A percentile compares a stretch with the other conserved stretches of the same genome.
phyloP scores from a whole-genome alignment of 2,888 invertebrate species.

The Chydorus sphaericus region DNA sequence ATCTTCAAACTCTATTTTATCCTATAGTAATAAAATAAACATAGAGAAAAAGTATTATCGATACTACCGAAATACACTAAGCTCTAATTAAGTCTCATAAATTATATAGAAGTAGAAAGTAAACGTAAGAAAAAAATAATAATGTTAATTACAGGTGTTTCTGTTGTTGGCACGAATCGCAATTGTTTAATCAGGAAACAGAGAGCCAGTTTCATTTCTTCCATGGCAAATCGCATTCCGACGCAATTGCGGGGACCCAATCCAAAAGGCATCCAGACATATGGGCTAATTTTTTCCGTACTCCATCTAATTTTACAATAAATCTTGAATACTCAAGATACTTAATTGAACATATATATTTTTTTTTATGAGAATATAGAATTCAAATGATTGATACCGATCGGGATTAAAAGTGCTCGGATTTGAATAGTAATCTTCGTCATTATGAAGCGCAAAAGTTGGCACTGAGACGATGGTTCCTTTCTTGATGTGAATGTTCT shows the following conservation, averaged over 20 bases:
- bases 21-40: no score
- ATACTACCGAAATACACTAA: no score
- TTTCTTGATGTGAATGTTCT: not conserved
- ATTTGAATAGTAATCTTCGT: not conserved
- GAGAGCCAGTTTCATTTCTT: not conserved
- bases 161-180: not conserved
- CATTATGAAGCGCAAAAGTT: not conserved
- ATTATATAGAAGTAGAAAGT: no score
- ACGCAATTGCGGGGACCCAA: not conserved
- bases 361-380: no score
- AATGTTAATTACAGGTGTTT: constrained; percentile 5
- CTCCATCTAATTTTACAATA: no score
- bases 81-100: no score
- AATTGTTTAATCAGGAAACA: constrained; percentile 3
- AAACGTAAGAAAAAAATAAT: no score
- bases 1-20: no score
- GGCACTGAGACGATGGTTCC: not conserved
- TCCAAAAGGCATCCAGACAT: not conserved
- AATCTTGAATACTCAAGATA: no score
- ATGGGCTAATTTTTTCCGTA: constrained; percentile 26
- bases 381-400: constrained; percentile 35
- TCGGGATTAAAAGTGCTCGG: not conserved
- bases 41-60: no score
- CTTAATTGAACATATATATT: no score
- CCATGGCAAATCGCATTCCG: not conserved